These are phyloP conservation scores for Galagoides demidoff DNA, from an alignment of 2,797 vertebrate species.

Conservation along the genomic window DNA sequence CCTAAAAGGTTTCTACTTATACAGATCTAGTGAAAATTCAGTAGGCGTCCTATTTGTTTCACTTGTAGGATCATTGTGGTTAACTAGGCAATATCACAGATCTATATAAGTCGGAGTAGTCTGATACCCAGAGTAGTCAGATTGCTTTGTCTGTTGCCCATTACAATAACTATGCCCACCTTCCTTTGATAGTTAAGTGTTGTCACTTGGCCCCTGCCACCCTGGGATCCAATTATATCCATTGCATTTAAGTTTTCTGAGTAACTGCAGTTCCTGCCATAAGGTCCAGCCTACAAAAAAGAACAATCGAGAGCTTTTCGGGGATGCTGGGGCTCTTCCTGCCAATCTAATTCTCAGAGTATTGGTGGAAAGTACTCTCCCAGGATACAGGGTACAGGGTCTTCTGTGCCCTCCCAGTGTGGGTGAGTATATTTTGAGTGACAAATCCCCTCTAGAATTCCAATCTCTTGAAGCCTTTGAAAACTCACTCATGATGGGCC, in stretches of 20 bases:
- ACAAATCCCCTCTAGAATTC: neutral
- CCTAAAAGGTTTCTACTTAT: neutral
- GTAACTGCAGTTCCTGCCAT: neutral
- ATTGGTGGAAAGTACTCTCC: neutral
- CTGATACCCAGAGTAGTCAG: neutral
- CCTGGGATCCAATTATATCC: neutral
- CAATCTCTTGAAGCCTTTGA: neutral
- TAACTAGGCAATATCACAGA: neutral
- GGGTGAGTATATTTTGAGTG: neutral
- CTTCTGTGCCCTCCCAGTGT: neutral
- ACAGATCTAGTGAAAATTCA: neutral
- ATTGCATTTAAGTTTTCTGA: neutral
- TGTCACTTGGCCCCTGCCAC: neutral
- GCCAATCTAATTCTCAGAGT: neutral
- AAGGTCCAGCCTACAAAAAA: neutral
- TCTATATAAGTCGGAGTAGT: neutral
- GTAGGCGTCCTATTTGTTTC: neutral
- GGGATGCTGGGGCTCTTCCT: neutral
- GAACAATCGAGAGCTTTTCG: neutral
- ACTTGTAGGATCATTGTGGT: neutral
- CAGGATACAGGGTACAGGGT: too few species aligned
- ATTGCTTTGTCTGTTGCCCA: neutral
- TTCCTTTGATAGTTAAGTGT: neutral
- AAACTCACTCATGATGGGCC: neutral
- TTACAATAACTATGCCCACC: neutral